Evolutionary conservation across 2,113 vertebrate species (phyloP).

Genomic region (Prunella himalayana): DNA sequence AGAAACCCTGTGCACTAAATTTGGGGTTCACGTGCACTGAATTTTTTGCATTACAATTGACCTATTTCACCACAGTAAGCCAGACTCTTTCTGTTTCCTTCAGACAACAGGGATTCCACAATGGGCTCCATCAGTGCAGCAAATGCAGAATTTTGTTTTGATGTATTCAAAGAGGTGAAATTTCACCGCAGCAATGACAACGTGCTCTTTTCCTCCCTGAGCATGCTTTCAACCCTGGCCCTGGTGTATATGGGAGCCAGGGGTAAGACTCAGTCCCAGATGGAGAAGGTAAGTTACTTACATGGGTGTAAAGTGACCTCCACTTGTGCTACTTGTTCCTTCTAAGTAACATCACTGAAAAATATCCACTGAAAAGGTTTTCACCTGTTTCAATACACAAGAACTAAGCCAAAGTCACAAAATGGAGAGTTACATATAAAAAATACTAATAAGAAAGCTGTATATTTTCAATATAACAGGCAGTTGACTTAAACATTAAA

Average conservation of each 20-base stretch:
- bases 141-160: constrained; percentile 78
- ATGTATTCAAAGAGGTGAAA: constrained; percentile 75
- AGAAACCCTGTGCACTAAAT: not conserved
- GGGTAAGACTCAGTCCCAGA: constrained; percentile 79
- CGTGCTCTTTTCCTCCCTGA: constrained; percentile 80
- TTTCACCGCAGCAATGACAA: constrained; percentile 59
- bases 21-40: not conserved
- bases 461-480: not conserved
- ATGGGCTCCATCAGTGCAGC: constrained; percentile 68
- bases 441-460: not conserved
- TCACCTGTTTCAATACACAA: not conserved
- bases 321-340: not conserved
- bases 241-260: constrained; percentile 81
- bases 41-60: not conserved
- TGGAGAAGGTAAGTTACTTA: constrained; percentile 77
- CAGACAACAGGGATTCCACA: not conserved
- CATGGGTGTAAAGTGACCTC: not conserved
- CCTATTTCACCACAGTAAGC: not conserved
- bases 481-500: not conserved
- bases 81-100: not conserved
- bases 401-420: not conserved
- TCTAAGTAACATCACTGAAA: not conserved
- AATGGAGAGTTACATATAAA: not conserved
- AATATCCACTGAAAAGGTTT: not conserved
- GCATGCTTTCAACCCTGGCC: constrained; percentile 80